Base-by-base conservation (phyloP, 2,797 vertebrate genomes). In the Lacerta agilis region DNA sequence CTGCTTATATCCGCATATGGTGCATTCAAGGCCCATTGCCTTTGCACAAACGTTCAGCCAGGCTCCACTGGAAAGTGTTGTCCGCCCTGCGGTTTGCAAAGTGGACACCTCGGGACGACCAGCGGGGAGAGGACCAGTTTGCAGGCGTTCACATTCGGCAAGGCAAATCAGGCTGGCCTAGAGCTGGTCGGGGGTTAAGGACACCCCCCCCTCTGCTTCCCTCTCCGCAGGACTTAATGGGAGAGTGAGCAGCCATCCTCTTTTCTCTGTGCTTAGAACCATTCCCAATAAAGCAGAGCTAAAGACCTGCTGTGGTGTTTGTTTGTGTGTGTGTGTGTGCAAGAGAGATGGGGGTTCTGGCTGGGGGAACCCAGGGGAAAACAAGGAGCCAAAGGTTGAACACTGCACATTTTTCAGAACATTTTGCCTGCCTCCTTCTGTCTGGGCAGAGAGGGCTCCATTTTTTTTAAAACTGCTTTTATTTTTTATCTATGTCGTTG, bases 261-360 rank as follows among this genome's bases (percentile, higher is more conserved):
- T 17, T 95, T 96, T 95, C 94, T 86, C 93, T 95, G 94, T 94
- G 93, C 92, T 82, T 25, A 33, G 8, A 90, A 23, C 88, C 75
- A 86, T 89, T 87, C 93, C 88, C 89, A 89, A 89, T 94, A 93
- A 94, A 94, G 89, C 80, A 86, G 25, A 67, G 92, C 85, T 90
- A 92, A 94, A 95, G 91, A 93, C 86, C 8, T 86, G 82, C 86
- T 80, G 86, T 87, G 66, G 92, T 18, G 90, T 67, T 9, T 85
- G 49, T 49, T 4, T 33, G 8, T 33, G 66, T 10, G 75, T 8
- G 2, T 43, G 38, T 33, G 33, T 33, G 33, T 33, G 38, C 38
- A 10, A 5, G 0, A 25, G 41, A 33, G 43, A 7, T 49, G 9
- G 18, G 43, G 27, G 1, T 6, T 8, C 33, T 66, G 20, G 45